Evolutionary conservation across 2,888 invertebrate species (phyloP).

Genomic region (Drosophila neonasuta): DNA sequence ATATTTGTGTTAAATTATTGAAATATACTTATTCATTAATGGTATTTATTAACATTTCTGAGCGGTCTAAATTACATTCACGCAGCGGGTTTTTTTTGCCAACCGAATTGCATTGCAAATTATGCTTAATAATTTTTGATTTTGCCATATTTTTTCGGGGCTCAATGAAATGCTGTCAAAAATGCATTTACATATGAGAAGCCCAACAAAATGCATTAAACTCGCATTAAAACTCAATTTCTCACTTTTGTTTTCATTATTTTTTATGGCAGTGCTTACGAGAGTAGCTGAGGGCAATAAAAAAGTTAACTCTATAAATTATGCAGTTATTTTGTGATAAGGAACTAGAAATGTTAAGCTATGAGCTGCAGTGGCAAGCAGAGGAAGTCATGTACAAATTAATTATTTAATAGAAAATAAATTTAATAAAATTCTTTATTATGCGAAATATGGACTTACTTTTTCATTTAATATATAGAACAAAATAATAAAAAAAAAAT

Average conservation of each 20-base stretch:
- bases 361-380: neutral
- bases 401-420: no score
- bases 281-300: constrained; percentile 11
- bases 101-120: constrained; percentile 41
- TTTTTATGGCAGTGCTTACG: constrained; percentile 25
- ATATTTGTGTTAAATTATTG: constrained; percentile 31
- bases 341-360: constrained; percentile 1
- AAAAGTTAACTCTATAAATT: constrained; percentile 16
- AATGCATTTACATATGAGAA: constrained; percentile 66
- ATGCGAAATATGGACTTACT: no score
- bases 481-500: no score
- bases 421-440: no score
- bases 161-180: constrained; percentile 58
- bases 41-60: constrained; percentile 26
- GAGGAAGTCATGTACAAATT: neutral
- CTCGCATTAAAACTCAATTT: constrained; percentile 39
- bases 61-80: constrained; percentile 24
- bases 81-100: constrained; percentile 19
- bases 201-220: constrained; percentile 45
- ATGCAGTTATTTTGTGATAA: constrained; percentile 5
- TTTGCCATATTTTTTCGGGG: constrained; percentile 19
- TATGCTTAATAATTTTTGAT: constrained; percentile 44
- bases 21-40: constrained; percentile 16
- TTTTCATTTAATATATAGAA: no score
- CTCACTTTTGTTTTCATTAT: constrained; percentile 45